These are phyloP conservation scores for Neotragus moschatus DNA, from an alignment of 2,113 vertebrate genomes.

Conservation along the genomic window DNA sequence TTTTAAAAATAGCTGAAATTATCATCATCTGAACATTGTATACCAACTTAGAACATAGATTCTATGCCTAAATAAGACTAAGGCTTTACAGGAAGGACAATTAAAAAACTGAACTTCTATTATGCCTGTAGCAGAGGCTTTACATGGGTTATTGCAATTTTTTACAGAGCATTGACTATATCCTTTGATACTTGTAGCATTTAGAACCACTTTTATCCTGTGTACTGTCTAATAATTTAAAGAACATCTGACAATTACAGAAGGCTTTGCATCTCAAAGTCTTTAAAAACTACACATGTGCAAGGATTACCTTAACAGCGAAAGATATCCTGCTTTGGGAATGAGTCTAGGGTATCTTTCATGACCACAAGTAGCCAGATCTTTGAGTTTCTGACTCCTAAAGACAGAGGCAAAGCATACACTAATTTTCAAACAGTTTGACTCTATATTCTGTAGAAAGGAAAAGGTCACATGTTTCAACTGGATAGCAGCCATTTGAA, in stretches of 20 bases:
- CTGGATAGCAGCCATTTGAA: background rate
- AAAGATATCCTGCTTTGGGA: background rate
- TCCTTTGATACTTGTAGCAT: background rate
- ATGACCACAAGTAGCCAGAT: background rate
- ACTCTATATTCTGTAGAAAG: background rate
- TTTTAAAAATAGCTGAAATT: conserved; percentile 16
- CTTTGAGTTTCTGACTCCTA: background rate
- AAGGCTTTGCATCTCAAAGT: background rate
- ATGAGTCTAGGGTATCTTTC: background rate
- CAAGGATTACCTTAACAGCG: background rate
- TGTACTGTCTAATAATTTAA: conserved; percentile 27
- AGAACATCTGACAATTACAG: background rate
- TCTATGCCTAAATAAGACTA: background rate
- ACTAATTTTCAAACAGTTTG: background rate
- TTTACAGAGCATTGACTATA: background rate
- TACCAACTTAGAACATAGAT: background rate
- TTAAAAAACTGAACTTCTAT: background rate
- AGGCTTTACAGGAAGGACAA: background rate
- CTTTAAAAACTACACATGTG: background rate
- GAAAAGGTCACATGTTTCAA: background rate
- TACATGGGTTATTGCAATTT: background rate
- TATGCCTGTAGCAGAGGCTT: background rate
- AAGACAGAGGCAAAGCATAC: background rate
- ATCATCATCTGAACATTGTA: background rate
- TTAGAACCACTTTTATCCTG: conserved; percentile 26